A percentile compares a stretch with the other conserved stretches of the same genome.
Conservation (phyloP, 2,797 vertebrate genomes). For the Halcyon badia region DNA sequence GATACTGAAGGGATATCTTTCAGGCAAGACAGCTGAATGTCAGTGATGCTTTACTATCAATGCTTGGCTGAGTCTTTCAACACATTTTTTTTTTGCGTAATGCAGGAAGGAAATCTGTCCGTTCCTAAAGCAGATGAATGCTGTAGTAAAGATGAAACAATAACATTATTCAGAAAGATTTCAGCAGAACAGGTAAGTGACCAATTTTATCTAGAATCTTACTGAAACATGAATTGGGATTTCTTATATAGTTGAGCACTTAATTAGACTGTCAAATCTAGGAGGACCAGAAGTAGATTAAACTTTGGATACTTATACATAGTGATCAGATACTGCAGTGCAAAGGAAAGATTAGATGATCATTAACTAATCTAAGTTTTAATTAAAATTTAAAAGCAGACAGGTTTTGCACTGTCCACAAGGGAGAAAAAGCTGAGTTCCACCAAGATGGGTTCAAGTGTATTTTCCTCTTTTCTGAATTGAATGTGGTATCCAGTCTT, state of each 20-base stretch:
- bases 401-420: conserved; percentile 20
- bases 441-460: not conserved
- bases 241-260: conserved; percentile 55
- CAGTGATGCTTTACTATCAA: not conserved
- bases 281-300: conserved; percentile 65
- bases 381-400: conserved; percentile 67
- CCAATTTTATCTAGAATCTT: conserved; percentile 38
- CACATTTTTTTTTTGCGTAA: not conserved
- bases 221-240: conserved; percentile 6
- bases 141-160: not conserved
- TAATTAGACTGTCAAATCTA: conserved; percentile 68
- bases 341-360: conserved; percentile 62
- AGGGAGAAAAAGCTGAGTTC: conserved; percentile 17
- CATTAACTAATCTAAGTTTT: conserved; percentile 67
- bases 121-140: not conserved
- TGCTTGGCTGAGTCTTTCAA: not conserved
- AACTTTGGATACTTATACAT: conserved; percentile 41
- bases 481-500: not conserved
- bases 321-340: conserved; percentile 46
- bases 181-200: conserved; percentile 21
- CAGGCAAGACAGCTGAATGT: accelerated
- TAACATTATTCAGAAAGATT: not conserved
- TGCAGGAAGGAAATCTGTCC: not conserved
- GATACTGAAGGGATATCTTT: not conserved
- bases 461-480: conserved; percentile 40